These are phyloP conservation scores for Parnassius orleans DNA, from an alignment of 2,888 invertebrate species.

Conservation along the genomic window DNA sequence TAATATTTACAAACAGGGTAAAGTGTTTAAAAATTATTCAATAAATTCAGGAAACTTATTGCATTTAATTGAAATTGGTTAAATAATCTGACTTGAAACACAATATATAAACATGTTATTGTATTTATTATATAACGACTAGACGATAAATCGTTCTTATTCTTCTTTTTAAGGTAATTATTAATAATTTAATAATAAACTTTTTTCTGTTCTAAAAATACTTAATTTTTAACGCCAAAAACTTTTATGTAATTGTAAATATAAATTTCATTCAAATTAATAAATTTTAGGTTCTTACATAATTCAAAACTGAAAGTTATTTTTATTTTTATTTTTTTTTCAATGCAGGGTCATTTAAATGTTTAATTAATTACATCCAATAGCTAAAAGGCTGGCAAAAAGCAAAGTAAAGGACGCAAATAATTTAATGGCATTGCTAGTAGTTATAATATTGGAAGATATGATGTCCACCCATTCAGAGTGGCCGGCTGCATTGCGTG, in stretches of 20 bases:
- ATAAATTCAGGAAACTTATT: conserved; percentile 3
- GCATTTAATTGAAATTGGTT: neutral
- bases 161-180: neutral
- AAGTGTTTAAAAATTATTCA: conserved; percentile 37
- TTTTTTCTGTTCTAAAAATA: conserved; percentile 7
- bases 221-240: conserved; percentile 1
- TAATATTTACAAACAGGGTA: conserved; percentile 43
- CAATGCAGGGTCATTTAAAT: too few relatives aligned
- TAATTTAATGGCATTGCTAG: conserved; percentile 39
- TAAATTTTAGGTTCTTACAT: too few relatives aligned
- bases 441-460: conserved; percentile 37
- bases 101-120: conserved; percentile 4
- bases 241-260: too few relatives aligned
- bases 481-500: conserved; percentile 62
- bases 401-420: conserved; percentile 38
- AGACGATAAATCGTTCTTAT: conserved; percentile 16
- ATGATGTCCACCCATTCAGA: conserved; percentile 59
- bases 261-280: too few relatives aligned
- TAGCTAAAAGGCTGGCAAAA: conserved; percentile 33
- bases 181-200: conserved; percentile 11
- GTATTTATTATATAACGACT: conserved; percentile 13
- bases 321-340: too few relatives aligned
- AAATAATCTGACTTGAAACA: too few relatives aligned
- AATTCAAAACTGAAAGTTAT: too few relatives aligned
- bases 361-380: conserved; percentile 10